These are phyloP conservation scores for Bufo bufo DNA, from an alignment of 2,113 vertebrate species.

Conservation along the genomic window DNA sequence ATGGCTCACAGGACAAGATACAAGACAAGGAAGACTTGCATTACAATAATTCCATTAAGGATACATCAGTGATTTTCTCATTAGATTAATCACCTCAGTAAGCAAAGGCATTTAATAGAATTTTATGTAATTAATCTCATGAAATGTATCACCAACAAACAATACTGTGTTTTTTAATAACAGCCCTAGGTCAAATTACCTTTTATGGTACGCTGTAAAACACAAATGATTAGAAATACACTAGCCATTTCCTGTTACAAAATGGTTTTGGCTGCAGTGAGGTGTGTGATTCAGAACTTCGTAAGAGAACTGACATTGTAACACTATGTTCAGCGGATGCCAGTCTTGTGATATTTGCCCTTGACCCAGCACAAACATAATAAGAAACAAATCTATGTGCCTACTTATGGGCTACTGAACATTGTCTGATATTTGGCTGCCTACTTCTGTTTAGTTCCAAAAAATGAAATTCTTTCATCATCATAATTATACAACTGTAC, in stretches of 20 bases:
- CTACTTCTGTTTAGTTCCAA: no score
- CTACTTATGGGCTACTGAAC: no score
- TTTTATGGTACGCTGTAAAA: neutral
- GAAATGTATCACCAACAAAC: neutral
- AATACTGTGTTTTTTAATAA: neutral
- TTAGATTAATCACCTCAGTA: neutral
- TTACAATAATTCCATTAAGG: slow-evolving; percentile 13
- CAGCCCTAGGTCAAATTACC: neutral
- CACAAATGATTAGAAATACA: no score
- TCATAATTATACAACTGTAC: no score
- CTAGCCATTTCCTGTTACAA: no score
- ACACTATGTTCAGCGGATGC: neutral
- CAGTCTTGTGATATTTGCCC: neutral
- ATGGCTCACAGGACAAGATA: neutral
- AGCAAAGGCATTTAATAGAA: neutral
- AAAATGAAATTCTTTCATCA: no score
- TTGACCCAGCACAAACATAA: neutral
- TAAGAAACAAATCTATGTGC: no score
- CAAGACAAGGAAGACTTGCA: neutral
- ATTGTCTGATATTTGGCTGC: no score
- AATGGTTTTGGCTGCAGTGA: no score
- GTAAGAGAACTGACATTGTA: neutral
- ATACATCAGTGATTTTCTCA: slow-evolving; percentile 12
- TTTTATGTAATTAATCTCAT: neutral
- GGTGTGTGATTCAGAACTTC: neutral